Base-by-base conservation (phyloP, 2,797 vertebrate genomes). In the Myripristis murdjan region DNA sequence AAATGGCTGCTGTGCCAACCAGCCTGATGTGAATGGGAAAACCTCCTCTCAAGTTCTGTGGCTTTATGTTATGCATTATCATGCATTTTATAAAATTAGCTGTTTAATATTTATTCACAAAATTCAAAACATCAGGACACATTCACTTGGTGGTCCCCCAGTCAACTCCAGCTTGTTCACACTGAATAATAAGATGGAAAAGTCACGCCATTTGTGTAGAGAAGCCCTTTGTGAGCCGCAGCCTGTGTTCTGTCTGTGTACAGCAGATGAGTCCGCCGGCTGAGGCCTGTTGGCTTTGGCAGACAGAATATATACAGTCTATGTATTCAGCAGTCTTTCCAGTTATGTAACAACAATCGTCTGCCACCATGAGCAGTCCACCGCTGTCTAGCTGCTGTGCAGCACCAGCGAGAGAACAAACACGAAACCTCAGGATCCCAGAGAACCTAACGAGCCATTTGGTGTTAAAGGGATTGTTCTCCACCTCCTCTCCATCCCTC, bases 401-500 rank as follows among this genome's bases (percentile, higher is more conserved):
- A n/a, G 71, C 89, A 82, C 55, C 51, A 83, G 66, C 82, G 66
- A 18, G 52, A 74, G 82, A 76, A 75, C 61, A 64, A 81, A 87
- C 53, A 81, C 39, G 64, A 86, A 91, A 86, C 90, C 90, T 86
- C 82, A 73, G 81, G 81, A 90, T 91, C 90, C 91, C n/a, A 76
- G 87, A 90, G 90, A 92, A 88, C 90, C 92, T 70, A 73, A 86
- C 87, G 90, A 91, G 81, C 92, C 90, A 84, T 84, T 77, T 56
- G 73, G n/a, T 44, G 28, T 48, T 33, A 48, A 41, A 22, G 56
- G 58, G 64, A 53, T 90, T 37, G 56, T 70, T 80, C 73, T 55
- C 81, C 75, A 23, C 52, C 75, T 67, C 60, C 60, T 56, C 18
- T 61, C 6, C 28, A 8, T 12, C 14, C 35, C n/a, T n/a, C n/a